phyloP scores from a whole-genome alignment of 1,140 invertebrate species.

The Drosophila lowei region DNA sequence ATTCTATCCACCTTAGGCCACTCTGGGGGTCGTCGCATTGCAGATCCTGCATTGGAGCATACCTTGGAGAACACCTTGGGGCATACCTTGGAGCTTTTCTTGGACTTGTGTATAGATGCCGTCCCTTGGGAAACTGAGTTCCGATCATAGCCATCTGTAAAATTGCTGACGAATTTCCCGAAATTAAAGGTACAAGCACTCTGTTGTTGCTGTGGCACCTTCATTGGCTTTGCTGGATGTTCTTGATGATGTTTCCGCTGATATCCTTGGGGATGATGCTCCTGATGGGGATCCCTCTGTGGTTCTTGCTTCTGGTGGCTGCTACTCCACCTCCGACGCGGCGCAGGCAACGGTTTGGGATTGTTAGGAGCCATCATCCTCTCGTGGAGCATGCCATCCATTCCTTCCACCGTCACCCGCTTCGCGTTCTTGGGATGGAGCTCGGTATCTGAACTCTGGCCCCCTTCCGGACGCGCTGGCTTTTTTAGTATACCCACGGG shows the following conservation, averaged over 20 bases:
- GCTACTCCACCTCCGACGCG: neutral
- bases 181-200: conserved; percentile 23
- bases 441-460: neutral
- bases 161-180: conserved; percentile 20
- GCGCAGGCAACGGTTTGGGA: conserved; percentile 5
- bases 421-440: neutral
- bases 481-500: conserved; percentile 34
- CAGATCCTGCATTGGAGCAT: too few species aligned
- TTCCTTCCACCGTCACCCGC: neutral
- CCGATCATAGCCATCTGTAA: conserved; percentile 1
- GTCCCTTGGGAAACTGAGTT: too few species aligned
- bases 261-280: neutral
- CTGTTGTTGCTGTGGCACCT: neutral
- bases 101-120: neutral
- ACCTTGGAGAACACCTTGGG: too few species aligned
- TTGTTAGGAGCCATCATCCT: neutral
- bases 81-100: too few species aligned
- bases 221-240: neutral
- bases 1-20: too few species aligned
- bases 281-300: neutral
- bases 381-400: neutral
- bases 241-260: neutral
- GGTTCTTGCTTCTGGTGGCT: neutral
- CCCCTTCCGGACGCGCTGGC: neutral
- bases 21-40: neutral